phyloP scores from a whole-genome alignment of 2,888 invertebrate species.

The Callinectes sapidus region DNA sequence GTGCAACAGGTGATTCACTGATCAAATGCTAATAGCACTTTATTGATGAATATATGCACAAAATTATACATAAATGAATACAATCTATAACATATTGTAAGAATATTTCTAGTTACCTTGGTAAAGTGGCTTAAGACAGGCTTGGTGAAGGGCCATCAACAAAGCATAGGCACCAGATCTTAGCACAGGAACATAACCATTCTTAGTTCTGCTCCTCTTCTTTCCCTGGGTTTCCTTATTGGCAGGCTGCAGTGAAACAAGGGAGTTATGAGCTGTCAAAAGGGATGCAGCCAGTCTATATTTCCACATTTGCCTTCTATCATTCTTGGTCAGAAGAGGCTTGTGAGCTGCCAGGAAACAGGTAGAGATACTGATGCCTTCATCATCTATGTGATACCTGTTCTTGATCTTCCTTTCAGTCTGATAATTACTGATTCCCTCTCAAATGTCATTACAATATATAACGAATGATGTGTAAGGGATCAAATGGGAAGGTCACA shows the following conservation, averaged over 20 bases:
- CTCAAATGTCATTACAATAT: too few relatives aligned
- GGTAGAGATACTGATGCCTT: too few relatives aligned
- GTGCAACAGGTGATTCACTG: not conserved
- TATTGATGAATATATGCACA: not conserved
- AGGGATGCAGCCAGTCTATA: not conserved
- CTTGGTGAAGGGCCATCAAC: conserved; percentile 48
- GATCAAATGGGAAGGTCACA: too few relatives aligned
- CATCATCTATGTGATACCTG: too few relatives aligned
- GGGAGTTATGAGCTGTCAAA: not conserved
- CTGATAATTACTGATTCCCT: too few relatives aligned
- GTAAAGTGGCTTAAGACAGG: not conserved
- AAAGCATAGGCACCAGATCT: conserved; percentile 64
- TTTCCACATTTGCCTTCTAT: not conserved
- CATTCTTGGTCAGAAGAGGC: too few relatives aligned
- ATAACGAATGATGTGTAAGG: too few relatives aligned
- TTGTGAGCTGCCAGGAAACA: too few relatives aligned
- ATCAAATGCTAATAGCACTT: not conserved
- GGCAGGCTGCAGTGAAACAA: not conserved
- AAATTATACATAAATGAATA: not conserved
- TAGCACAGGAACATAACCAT: conserved; percentile 43
- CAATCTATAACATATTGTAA: not conserved
- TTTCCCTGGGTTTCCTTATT: not conserved
- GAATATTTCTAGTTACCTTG: not conserved
- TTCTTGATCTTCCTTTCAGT: too few relatives aligned
- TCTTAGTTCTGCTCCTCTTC: not conserved